Base-by-base conservation (phyloP, 37 sponge, comb jelly and placozoan species). In the Beroe ovata region DNA sequence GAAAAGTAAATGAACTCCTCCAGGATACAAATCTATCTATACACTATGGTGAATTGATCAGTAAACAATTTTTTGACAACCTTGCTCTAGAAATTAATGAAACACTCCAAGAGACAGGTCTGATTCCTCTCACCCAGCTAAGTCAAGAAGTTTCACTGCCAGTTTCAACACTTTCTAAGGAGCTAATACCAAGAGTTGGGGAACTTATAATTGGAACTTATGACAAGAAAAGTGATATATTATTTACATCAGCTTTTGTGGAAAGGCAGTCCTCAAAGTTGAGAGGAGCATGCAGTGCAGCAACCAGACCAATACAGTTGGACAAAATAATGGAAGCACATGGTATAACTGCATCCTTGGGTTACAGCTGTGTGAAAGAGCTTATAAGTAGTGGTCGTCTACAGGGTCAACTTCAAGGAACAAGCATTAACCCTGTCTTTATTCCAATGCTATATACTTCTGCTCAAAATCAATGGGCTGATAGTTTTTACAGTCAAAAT, bases 51-150 rank as follows among this genome's bases (percentile, higher is more conserved):
- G 95, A 96, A 29, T 77, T 98, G 39, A 95, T 98, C 0, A 38
- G 42, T 72, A 96, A 95, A 59, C 37, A 60, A 2, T 98, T 96
- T 91, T 54, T 96, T 8, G 91, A 90, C 20, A 47, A 32, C 33
- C 29, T 96, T 59, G 92, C 93, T 89, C 93, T 93, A n/a, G 99
- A 98, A 62, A 90, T 98, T 38, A 96, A 96, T 92, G 99, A 98
- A 38, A 93, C 64, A 0, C 91, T 98, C 0, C 94, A 96, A 38
- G 93, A 93, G 59, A 71, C 93, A 38, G 99, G 99, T 0, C 89
- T 93, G 16, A 39, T 94, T 60, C 34, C 72, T n/a, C 47, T 98
- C 0, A 71, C 96, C 23, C 95, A 94, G 1, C 63, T 98, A 26
- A 91, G 94, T 88, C 91, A 63, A n/a, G 92, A 92, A n/a, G 84